phyloP scores from a whole-genome alignment of 2,888 invertebrate genomes.

The Tuberolachnus salignus region DNA sequence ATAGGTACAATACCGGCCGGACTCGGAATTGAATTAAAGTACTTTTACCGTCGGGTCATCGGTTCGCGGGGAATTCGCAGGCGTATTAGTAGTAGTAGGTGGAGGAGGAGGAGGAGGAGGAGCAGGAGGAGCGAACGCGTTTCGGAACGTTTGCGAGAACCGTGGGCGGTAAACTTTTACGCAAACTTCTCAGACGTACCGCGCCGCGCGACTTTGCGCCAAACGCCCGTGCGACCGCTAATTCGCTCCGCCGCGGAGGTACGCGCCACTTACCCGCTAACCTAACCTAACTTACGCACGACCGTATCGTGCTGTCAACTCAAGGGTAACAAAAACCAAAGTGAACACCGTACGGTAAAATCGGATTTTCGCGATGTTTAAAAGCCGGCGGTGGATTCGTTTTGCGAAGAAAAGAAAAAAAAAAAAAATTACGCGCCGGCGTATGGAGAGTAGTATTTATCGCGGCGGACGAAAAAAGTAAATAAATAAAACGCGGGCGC shows the following conservation, averaged over 20 bases:
- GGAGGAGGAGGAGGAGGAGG: background rate
- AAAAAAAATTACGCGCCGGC: too few relatives aligned
- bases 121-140: background rate
- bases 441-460: too few relatives aligned
- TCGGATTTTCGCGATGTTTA: too few relatives aligned
- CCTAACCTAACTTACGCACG: too few relatives aligned
- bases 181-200: slow-evolving; percentile 38
- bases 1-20: too few relatives aligned
- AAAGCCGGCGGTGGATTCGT: too few relatives aligned
- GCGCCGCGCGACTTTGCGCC: slow-evolving; percentile 2
- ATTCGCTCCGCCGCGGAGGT: background rate
- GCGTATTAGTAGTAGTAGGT: too few relatives aligned
- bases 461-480: background rate
- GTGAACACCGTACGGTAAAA: background rate
- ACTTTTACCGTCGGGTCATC: slow-evolving; percentile 35
- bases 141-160: slow-evolving; percentile 11
- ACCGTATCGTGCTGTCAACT: background rate
- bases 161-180: slow-evolving; percentile 23
- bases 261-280: too few relatives aligned
- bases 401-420: too few relatives aligned
- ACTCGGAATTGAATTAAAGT: slow-evolving; percentile 49
- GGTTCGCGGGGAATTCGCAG: background rate
- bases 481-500: background rate
- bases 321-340: slow-evolving; percentile 9
- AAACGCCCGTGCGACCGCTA: slow-evolving; percentile 6